These are phyloP conservation scores for Microcebus murinus DNA, from an alignment of 2,113 vertebrate species.

Conservation along the genomic window DNA sequence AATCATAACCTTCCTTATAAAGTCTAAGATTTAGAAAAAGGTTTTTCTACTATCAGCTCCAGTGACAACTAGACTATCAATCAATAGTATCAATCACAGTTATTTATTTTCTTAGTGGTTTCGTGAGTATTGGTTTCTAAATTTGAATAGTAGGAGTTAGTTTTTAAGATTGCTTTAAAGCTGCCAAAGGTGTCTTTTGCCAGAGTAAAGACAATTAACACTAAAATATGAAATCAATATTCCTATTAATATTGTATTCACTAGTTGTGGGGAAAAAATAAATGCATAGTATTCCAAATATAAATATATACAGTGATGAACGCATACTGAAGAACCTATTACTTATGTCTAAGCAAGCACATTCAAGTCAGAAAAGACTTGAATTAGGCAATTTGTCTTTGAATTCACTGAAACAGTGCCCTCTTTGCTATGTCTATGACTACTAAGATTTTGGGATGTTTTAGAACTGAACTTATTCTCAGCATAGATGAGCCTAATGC, in stretches of 20 bases:
- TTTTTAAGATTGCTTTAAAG: conserved; percentile 18
- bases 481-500: not conserved
- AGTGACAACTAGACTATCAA: not conserved
- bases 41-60: conserved; percentile 5
- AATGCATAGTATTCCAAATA: not conserved
- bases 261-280: not conserved
- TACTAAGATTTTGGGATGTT: not conserved
- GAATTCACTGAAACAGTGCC: not conserved
- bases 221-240: not conserved
- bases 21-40: no score
- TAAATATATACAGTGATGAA: not conserved
- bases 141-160: not conserved
- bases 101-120: not conserved
- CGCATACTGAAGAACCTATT: not conserved
- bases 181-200: not conserved
- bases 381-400: not conserved
- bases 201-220: conserved; percentile 29
- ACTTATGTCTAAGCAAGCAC: not conserved
- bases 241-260: conserved; percentile 37
- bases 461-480: conserved; percentile 32
- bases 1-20: not conserved
- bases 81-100: not conserved
- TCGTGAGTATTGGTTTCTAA: not conserved
- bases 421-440: not conserved
- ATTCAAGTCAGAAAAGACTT: not conserved